phyloP scores from a whole-genome alignment of 2,888 invertebrate genomes.

The Prosopocoilus inquinatus region DNA sequence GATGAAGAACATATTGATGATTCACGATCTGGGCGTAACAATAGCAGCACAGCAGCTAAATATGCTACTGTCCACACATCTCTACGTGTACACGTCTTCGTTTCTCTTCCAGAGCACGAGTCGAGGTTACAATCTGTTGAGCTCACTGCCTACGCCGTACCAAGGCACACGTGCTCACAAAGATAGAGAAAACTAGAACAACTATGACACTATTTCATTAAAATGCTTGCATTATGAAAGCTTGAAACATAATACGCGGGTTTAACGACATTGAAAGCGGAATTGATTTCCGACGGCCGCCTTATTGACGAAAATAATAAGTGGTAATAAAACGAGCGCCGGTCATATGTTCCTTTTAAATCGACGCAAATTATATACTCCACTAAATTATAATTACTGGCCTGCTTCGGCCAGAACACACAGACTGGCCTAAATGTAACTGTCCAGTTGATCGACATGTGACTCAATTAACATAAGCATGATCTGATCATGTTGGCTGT shows the following conservation, averaged over 20 bases:
- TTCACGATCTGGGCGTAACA: constrained; percentile 35
- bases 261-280: not conserved
- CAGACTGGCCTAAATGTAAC: too few relatives aligned
- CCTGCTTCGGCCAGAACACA: too few relatives aligned
- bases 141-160: constrained; percentile 8
- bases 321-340: not conserved
- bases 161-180: constrained; percentile 28
- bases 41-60: constrained; percentile 29
- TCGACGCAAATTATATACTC: too few relatives aligned
- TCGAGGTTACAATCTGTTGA: constrained; percentile 12
- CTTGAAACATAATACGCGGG: constrained; percentile 9
- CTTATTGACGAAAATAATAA: not conserved
- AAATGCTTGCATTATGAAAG: constrained; percentile 12
- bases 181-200: constrained; percentile 25
- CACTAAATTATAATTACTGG: too few relatives aligned
- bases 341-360: too few relatives aligned
- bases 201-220: constrained; percentile 10
- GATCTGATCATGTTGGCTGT: too few relatives aligned
- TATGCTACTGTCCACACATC: constrained; percentile 29
- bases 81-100: constrained; percentile 6
- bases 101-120: constrained; percentile 12
- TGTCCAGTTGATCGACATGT: too few relatives aligned
- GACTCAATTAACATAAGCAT: too few relatives aligned
- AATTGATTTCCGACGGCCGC: not conserved
- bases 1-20: constrained; percentile 30